Conservation (phyloP, 2,797 vertebrate genomes). For the Lagocephalus sceleratus region DNA sequence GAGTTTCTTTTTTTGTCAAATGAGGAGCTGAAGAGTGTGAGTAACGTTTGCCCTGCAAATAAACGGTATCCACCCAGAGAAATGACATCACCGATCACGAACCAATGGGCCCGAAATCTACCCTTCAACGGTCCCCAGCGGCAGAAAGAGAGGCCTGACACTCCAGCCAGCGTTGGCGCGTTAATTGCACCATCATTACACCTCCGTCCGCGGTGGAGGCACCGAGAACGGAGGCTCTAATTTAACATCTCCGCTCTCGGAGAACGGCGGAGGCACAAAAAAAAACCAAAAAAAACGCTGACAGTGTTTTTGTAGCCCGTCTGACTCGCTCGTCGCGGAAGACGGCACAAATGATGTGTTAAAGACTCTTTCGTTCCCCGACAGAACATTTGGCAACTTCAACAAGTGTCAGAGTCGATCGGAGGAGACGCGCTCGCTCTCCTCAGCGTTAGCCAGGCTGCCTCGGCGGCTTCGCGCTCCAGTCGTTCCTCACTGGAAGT, state of each 20-base stretch:
- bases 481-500: slow-evolving; percentile 34
- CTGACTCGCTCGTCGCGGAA: slow-evolving; percentile 5
- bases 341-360: slow-evolving; percentile 16
- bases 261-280: slow-evolving; percentile 14
- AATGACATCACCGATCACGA: slow-evolving; percentile 80
- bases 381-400: background rate
- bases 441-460: slow-evolving; percentile 8
- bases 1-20: slow-evolving; percentile 57
- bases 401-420: slow-evolving; percentile 1
- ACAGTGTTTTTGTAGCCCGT: slow-evolving; percentile 29
- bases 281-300: slow-evolving; percentile 17
- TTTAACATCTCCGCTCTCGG: slow-evolving; percentile 47
- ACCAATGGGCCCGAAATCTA: slow-evolving; percentile 21
- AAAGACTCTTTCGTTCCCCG: slow-evolving; percentile 9
- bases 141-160: slow-evolving; percentile 43
- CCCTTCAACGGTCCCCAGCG: slow-evolving; percentile 10
- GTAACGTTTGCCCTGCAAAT: slow-evolving; percentile 76
- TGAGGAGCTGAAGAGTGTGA: slow-evolving; percentile 67
- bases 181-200: slow-evolving; percentile 52
- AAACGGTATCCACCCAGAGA: slow-evolving; percentile 85
- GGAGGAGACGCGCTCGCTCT: slow-evolving; percentile 10
- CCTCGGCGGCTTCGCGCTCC: slow-evolving; percentile 5
- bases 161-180: slow-evolving; percentile 42
- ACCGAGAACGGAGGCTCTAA: slow-evolving; percentile 54
- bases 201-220: slow-evolving; percentile 32